phyloP scores from a whole-genome alignment of 2,888 invertebrate species.

The Opisthograptis luteolata region DNA sequence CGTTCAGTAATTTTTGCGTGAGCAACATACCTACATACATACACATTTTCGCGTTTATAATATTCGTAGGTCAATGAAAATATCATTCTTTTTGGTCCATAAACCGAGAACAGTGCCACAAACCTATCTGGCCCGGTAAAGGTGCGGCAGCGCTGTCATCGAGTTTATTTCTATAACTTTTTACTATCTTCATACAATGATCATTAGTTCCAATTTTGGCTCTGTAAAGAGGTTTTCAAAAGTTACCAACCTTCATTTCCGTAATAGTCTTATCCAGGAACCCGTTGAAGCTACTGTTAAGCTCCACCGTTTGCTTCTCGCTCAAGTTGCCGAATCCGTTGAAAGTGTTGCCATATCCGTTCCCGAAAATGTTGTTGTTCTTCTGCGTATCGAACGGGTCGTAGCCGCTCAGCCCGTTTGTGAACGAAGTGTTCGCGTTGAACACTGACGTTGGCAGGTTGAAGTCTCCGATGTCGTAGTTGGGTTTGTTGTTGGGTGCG shows the following conservation, averaged over 20 bases:
- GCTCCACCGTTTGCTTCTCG: constrained; percentile 74
- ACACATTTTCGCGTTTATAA: too few species aligned
- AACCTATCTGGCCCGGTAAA: too few species aligned
- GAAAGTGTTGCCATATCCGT: constrained; percentile 68
- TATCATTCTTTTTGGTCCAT: too few species aligned
- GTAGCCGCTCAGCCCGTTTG: constrained; percentile 76
- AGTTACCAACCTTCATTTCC: constrained; percentile 91
- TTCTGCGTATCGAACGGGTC: constrained; percentile 95
- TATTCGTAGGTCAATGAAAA: too few species aligned
- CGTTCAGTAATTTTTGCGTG: too few species aligned
- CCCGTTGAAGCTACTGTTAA: constrained; percentile 88
- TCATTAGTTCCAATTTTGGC: too few species aligned
- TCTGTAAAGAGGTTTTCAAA: too few species aligned
- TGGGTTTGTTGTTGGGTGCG: constrained; percentile 61
- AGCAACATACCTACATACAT: too few species aligned
- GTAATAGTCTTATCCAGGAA: constrained; percentile 91
- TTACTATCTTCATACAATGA: too few species aligned
- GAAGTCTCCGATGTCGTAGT: constrained; percentile 78
- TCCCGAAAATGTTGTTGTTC: constrained; percentile 70
- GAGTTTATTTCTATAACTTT: too few species aligned
- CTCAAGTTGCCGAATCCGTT: constrained; percentile 78
- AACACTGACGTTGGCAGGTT: constrained; percentile 77
- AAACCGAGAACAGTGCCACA: too few species aligned
- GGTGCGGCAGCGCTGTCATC: too few species aligned
- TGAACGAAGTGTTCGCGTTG: constrained; percentile 66